Evolutionary conservation across 2,113 vertebrate genomes (phyloP).

Genomic region (Syngnathus scovelli): DNA sequence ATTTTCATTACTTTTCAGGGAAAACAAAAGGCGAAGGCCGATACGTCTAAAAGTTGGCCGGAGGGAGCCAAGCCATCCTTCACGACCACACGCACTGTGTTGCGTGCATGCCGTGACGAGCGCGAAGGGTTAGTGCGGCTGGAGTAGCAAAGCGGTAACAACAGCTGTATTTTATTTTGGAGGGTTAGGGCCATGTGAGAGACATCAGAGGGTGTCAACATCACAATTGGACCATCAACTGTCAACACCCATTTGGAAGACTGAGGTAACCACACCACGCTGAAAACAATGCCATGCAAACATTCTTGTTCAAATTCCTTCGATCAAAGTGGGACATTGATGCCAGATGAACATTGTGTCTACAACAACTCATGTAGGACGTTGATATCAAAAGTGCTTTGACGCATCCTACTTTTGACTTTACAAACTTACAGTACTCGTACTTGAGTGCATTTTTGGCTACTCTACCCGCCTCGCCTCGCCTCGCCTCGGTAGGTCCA

Average conservation of each 20-base stretch:
- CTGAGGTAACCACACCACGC: conserved; percentile 12
- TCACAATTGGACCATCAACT: conserved; percentile 11
- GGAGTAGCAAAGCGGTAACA: not conserved
- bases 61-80: not conserved
- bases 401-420: not conserved
- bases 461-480: too few relatives aligned
- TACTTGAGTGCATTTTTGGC: too few relatives aligned
- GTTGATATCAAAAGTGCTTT: not conserved
- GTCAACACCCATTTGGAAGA: conserved; percentile 15
- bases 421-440: not conserved
- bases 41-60: not conserved
- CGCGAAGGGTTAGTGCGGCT: not conserved
- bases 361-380: not conserved
- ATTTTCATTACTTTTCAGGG: not conserved
- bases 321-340: conserved; percentile 3
- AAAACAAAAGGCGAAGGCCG: not conserved
- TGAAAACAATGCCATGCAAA: conserved; percentile 13
- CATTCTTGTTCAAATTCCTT: conserved; percentile 5
- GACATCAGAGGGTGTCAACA: not conserved
- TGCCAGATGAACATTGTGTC: not conserved
- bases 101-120: not conserved
- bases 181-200: not conserved
- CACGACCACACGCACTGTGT: not conserved
- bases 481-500: too few relatives aligned
- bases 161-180: conserved; percentile 16